A percentile compares a stretch with the other conserved stretches of the same genome.
Evolutionary conservation across 1,140 invertebrate genomes (phyloP).

Genomic region (Apocrypta bakeri): DNA sequence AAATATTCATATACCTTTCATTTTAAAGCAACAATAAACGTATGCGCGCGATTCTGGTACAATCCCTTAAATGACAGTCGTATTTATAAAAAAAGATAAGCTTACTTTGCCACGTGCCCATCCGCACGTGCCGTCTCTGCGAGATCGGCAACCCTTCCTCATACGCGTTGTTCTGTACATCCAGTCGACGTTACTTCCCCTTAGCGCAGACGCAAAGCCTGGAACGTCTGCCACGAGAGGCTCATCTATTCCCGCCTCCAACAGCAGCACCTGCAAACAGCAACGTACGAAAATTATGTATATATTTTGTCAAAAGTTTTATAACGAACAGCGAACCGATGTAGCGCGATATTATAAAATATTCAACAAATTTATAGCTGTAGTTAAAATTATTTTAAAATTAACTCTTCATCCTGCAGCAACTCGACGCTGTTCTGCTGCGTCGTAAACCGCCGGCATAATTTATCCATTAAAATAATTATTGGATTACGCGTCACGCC

Average conservation of each 20-base stretch:
- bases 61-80: not conserved
- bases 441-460: too few relatives aligned
- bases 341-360: too few relatives aligned
- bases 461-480: too few relatives aligned
- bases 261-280: constrained; percentile 77
- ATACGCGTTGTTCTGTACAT: constrained; percentile 75
- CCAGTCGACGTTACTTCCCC: constrained; percentile 77
- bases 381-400: too few relatives aligned
- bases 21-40: too few relatives aligned
- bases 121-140: constrained; percentile 58
- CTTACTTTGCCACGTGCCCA: constrained; percentile 68
- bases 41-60: not conserved
- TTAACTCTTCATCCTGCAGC: too few relatives aligned
- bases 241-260: constrained; percentile 86
- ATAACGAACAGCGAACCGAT: too few relatives aligned
- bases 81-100: not conserved
- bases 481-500: too few relatives aligned
- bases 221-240: constrained; percentile 80
- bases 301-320: not conserved
- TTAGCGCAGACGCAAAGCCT: constrained; percentile 76
- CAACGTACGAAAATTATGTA: not conserved
- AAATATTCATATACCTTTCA: not conserved
- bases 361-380: too few relatives aligned
- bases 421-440: too few relatives aligned
- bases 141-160: constrained; percentile 69